phyloP scores from a whole-genome alignment of 92 coral and sea anemone species.

The Siderastrea radians region DNA sequence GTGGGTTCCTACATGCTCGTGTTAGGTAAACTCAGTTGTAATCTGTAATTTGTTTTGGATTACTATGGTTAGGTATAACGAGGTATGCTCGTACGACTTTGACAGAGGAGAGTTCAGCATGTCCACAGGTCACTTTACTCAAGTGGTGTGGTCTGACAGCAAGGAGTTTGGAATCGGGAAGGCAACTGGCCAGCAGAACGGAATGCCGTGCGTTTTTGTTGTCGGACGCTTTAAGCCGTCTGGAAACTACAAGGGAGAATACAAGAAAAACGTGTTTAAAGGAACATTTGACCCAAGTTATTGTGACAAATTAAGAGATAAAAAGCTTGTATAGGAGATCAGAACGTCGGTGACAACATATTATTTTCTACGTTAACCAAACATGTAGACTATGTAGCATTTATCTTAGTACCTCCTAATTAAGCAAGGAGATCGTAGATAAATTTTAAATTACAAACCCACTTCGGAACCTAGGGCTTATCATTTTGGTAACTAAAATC shows the following conservation, averaged over 20 bases:
- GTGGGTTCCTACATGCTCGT: too few species aligned
- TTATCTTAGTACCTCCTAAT: too few species aligned
- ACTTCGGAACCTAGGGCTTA: too few species aligned
- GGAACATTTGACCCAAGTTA: constrained; percentile 79
- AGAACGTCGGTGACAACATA: neutral
- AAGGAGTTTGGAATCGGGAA: constrained; percentile 84
- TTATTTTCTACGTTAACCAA: neutral
- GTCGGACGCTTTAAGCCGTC: constrained; percentile 82
- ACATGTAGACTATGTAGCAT: neutral
- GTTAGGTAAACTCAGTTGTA: neutral
- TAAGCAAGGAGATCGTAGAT: too few species aligned
- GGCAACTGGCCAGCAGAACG: constrained; percentile 66
- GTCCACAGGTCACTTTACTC: constrained; percentile 85
- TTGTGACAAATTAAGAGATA: constrained; percentile 54
- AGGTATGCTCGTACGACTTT: constrained; percentile 81
- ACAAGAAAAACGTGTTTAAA: constrained; percentile 69
- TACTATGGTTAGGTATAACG: constrained; percentile 72
- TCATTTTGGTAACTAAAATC: too few species aligned
- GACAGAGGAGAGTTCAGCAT: constrained; percentile 71
- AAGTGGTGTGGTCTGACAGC: constrained; percentile 86
- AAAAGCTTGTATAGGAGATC: constrained; percentile 21
- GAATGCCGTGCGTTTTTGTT: constrained; percentile 79
- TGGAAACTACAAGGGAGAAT: constrained; percentile 78
- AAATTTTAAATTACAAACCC: too few species aligned
- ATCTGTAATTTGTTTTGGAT: neutral